Evolutionary conservation across 2,113 vertebrate genomes (phyloP).

Genomic region (Coreoperca whiteheadi): DNA sequence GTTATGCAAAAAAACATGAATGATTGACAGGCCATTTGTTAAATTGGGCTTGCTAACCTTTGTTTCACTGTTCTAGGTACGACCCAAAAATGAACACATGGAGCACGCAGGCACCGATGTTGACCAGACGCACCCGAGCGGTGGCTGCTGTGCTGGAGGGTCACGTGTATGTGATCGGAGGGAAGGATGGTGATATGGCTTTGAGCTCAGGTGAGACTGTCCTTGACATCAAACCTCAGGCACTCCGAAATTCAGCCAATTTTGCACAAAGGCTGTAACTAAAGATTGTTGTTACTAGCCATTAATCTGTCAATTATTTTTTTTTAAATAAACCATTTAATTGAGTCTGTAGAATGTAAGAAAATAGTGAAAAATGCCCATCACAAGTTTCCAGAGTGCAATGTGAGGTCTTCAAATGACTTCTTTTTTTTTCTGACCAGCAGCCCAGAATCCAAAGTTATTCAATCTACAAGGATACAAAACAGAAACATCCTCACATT

Average conservation of each 20-base stretch:
- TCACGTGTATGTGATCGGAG: conserved; percentile 78
- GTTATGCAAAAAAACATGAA: neutral
- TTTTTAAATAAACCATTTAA: neutral
- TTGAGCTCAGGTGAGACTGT: conserved; percentile 73
- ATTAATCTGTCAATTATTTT: neutral
- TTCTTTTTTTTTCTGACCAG: neutral
- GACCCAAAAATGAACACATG: conserved; percentile 77
- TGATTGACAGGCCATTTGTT: conserved; percentile 29
- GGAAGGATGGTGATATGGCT: conserved; percentile 72
- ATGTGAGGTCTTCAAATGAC: neutral
- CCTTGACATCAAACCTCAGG: neutral
- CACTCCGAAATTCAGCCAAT: neutral
- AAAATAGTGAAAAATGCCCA: neutral
- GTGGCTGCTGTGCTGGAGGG: conserved; percentile 72
- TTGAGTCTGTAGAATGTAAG: neutral
- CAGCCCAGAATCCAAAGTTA: neutral
- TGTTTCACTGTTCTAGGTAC: conserved; percentile 62
- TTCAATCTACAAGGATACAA: neutral
- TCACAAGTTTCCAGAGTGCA: neutral
- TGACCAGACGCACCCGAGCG: conserved; percentile 60
- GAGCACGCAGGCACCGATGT: conserved; percentile 75
- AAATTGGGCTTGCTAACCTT: neutral
- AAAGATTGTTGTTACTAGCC: neutral
- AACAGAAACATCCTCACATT: neutral
- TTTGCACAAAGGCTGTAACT: neutral